Percentiles rank a stretch among this genome's conserved stretches.
phyloP scores from a whole-genome alignment of 2,797 vertebrate species.

The Acanthurus leucopareius region DNA sequence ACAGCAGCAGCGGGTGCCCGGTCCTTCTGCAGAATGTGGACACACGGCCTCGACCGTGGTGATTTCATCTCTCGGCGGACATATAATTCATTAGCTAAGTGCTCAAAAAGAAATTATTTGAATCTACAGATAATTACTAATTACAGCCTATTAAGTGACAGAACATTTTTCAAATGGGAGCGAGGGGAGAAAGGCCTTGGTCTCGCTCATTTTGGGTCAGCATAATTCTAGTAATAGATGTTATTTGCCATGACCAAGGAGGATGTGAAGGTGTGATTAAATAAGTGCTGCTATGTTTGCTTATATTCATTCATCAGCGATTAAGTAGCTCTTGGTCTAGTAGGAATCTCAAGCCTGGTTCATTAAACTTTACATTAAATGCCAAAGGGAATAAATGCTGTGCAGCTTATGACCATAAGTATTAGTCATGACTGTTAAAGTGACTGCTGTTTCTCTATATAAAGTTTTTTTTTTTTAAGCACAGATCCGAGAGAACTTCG shows the following conservation, averaged over 20 bases:
- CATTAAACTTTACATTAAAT: constrained; percentile 77
- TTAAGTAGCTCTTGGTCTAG: constrained; percentile 75
- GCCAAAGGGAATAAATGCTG: constrained; percentile 62
- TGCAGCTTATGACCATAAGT: constrained; percentile 55
- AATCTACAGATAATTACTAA: constrained; percentile 80
- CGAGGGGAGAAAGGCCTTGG: constrained; percentile 49
- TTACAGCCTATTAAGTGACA: constrained; percentile 69
- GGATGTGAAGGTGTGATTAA: constrained; percentile 71
- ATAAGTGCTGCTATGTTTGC: constrained; percentile 73
- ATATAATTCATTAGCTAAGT: constrained; percentile 74
- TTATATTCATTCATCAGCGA: constrained; percentile 81
- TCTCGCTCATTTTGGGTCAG: constrained; percentile 71
- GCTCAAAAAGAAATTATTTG: constrained; percentile 67
- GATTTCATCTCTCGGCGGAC: constrained; percentile 67
- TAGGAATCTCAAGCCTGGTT: constrained; percentile 65
- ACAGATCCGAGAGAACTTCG: constrained; percentile 27
- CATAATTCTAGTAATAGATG: constrained; percentile 82
- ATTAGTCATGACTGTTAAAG: constrained; percentile 66
- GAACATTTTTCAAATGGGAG: constrained; percentile 74
- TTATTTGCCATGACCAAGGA: constrained; percentile 75
- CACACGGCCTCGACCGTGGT: constrained; percentile 58
- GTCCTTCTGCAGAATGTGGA: constrained; percentile 58
- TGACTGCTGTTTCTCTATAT: constrained; percentile 28
- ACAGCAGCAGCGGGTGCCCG: constrained; percentile 60
- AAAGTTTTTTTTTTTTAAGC: constrained; percentile 4